A percentile compares a stretch with the other conserved stretches of the same genome.
These are phyloP conservation scores for Drosophila littoralis DNA, from an alignment of 1,140 invertebrate species.

Conservation along the genomic window DNA sequence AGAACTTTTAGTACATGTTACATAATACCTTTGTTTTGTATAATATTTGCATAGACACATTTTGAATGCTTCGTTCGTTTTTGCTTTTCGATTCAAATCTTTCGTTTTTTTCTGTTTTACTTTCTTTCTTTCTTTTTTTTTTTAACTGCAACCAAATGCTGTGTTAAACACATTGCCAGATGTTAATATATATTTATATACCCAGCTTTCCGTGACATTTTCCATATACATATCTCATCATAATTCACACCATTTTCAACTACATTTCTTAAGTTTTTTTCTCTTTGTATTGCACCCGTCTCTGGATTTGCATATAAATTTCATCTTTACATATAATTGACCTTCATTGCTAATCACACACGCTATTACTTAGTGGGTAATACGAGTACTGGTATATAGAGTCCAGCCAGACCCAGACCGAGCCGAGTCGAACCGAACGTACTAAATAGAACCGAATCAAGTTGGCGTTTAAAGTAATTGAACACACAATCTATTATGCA, in stretches of 20 bases:
- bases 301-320: slow-evolving; percentile 63
- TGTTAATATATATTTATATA: slow-evolving; percentile 22
- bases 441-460: slow-evolving; percentile 22
- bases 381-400: slow-evolving; percentile 47
- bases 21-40: slow-evolving; percentile 51
- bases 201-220: slow-evolving; percentile 12
- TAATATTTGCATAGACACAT: slow-evolving; percentile 75
- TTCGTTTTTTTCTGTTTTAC: not conserved
- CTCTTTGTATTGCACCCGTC: slow-evolving; percentile 11
- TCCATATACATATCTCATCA: slow-evolving; percentile 6
- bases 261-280: slow-evolving; percentile 9
- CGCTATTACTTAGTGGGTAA: slow-evolving; percentile 24
- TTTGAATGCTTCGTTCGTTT: slow-evolving; percentile 78
- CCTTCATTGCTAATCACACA: slow-evolving; percentile 84
- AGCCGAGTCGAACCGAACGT: not conserved
- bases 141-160: slow-evolving; percentile 24
- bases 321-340: slow-evolving; percentile 79
- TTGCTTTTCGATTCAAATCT: slow-evolving; percentile 43
- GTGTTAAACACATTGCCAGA: slow-evolving; percentile 30
- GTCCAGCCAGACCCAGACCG: not conserved
- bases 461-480: slow-evolving; percentile 35
- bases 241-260: slow-evolving; percentile 19
- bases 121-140: not conserved
- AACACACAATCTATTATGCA: slow-evolving; percentile 44
- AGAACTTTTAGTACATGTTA: slow-evolving; percentile 28